Evolutionary conservation across 2,797 vertebrate species (phyloP).

Genomic region (Clamator glandarius): DNA sequence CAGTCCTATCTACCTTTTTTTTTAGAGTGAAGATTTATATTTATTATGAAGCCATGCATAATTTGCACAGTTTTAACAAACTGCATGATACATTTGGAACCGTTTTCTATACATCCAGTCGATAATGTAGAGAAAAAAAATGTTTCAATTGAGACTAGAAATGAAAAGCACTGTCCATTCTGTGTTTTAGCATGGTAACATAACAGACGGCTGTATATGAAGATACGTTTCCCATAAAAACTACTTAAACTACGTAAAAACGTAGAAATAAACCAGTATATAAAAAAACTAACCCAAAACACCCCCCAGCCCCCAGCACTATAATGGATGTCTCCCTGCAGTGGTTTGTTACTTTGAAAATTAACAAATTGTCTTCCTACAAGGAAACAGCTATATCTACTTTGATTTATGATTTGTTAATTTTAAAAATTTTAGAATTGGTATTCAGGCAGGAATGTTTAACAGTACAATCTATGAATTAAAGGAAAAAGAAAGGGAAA

Average conservation of each 20-base stretch:
- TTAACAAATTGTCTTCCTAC: neutral
- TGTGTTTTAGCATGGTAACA: neutral
- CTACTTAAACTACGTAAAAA: no score
- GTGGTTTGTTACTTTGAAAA: neutral
- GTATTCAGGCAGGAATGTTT: neutral
- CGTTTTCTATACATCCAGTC: neutral
- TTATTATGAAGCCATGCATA: neutral
- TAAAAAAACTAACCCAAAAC: neutral
- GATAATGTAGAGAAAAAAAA: neutral
- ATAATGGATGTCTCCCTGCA: neutral
- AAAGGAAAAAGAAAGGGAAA: neutral
- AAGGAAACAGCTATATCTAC: neutral
- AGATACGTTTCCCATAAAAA: neutral
- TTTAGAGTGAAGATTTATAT: neutral
- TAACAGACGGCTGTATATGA: neutral
- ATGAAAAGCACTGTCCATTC: neutral
- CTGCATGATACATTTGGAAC: neutral
- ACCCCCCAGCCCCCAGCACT: neutral
- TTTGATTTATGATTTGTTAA: neutral
- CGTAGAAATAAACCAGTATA: neutral
- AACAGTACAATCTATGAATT: neutral
- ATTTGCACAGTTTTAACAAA: neutral
- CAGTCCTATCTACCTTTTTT: neutral
- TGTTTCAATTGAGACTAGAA: neutral
- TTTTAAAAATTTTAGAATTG: slow-evolving; percentile 14